Conservation (phyloP, 2,113 vertebrate genomes). For the Gymnobelideus leadbeateri region DNA sequence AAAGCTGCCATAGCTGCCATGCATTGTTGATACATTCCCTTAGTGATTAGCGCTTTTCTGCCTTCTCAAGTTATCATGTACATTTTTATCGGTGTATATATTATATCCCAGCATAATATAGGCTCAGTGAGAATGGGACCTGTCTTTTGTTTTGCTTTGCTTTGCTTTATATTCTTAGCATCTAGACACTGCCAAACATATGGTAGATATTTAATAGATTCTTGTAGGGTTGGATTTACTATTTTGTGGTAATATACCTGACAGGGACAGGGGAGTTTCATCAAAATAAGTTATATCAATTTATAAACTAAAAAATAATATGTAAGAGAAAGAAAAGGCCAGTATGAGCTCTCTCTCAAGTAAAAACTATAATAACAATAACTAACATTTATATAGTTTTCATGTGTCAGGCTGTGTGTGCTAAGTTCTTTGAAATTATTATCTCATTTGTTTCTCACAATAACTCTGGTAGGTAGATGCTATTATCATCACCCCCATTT, state of each 20-base stretch:
- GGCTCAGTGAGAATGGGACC: neutral
- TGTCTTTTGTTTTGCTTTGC: neutral
- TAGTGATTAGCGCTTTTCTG: neutral
- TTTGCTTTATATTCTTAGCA: neutral
- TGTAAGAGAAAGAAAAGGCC: neutral
- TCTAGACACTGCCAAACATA: neutral
- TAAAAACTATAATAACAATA: neutral
- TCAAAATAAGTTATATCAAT: neutral
- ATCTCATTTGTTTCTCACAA: neutral
- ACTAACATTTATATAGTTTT: neutral
- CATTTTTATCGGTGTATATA: neutral
- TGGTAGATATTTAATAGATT: neutral
- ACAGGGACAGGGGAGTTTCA: neutral
- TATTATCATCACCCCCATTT: neutral
- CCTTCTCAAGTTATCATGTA: neutral
- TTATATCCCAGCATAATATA: neutral
- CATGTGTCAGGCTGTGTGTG: neutral
- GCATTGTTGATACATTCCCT: too few relatives aligned
- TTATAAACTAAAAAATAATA: neutral
- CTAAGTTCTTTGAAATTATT: neutral
- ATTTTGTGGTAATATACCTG: neutral
- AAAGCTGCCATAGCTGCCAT: too few relatives aligned
- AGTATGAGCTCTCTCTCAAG: neutral
- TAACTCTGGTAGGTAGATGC: neutral
- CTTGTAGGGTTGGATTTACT: neutral